Evolutionary conservation across 1,140 invertebrate genomes (phyloP).

Genomic region (Augochlora pura): DNA sequence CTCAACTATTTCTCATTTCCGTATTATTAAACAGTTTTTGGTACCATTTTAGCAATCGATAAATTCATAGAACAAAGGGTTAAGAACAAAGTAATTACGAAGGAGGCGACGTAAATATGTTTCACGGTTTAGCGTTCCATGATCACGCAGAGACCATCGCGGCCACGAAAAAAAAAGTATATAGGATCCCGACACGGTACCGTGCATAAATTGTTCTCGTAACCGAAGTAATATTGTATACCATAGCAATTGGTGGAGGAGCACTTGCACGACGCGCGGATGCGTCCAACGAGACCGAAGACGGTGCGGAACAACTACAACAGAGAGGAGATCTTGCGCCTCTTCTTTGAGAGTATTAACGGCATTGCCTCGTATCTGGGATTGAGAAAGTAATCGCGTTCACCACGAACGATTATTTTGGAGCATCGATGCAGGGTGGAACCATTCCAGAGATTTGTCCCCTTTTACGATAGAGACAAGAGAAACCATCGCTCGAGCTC

Average conservation of each 20-base stretch:
- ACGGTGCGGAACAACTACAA: constrained; percentile 50
- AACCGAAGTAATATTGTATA: constrained; percentile 47
- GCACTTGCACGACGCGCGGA: constrained; percentile 50
- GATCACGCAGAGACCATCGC: too few relatives aligned
- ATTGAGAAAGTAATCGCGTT: constrained; percentile 59
- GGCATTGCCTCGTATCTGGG: constrained; percentile 65
- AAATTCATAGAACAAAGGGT: too few relatives aligned
- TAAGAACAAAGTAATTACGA: too few relatives aligned
- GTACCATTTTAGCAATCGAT: too few relatives aligned
- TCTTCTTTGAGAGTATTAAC: constrained; percentile 65
- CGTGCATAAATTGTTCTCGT: neutral
- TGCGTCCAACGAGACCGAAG: constrained; percentile 32
- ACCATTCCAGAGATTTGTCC: neutral
- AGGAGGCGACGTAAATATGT: too few relatives aligned
- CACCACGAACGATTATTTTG: neutral
- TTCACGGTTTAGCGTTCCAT: too few relatives aligned
- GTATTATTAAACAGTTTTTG: too few relatives aligned
- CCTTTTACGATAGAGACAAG: neutral
- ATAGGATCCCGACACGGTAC: neutral
- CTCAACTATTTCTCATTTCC: too few relatives aligned
- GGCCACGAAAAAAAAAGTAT: too few relatives aligned
- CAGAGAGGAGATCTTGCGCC: constrained; percentile 50
- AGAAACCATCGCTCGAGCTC: neutral
- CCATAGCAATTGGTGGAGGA: constrained; percentile 65
- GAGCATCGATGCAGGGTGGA: constrained; percentile 20